phyloP scores from a whole-genome alignment of 1,140 invertebrate species.

The Bombus turneri region DNA sequence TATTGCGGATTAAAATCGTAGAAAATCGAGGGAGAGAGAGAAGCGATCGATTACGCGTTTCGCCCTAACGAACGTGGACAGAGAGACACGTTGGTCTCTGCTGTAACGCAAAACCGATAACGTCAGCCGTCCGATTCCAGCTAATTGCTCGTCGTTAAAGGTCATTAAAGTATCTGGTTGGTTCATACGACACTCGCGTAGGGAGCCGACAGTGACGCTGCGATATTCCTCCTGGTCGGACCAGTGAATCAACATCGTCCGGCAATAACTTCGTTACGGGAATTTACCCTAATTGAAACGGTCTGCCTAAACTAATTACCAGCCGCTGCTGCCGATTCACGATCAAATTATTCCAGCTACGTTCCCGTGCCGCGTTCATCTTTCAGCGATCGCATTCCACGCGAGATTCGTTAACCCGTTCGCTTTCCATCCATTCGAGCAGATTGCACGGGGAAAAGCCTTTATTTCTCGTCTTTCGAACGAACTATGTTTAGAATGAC shows the following conservation, averaged over 20 bases:
- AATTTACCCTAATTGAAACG: constrained; percentile 58
- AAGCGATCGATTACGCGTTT: constrained; percentile 48
- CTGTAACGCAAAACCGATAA: constrained; percentile 74
- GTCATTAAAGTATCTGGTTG: constrained; percentile 82
- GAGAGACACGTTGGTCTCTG: background rate
- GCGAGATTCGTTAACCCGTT: background rate
- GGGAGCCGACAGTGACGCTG: constrained; percentile 46
- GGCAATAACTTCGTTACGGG: constrained; percentile 64
- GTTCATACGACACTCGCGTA: constrained; percentile 64
- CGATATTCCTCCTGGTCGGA: constrained; percentile 50
- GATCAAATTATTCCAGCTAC: constrained; percentile 30
- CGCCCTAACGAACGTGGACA: constrained; percentile 40
- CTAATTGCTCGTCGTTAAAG: constrained; percentile 80
- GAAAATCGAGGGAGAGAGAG: background rate
- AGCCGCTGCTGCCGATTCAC: constrained; percentile 36
- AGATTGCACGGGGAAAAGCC: background rate
- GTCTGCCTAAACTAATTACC: constrained; percentile 52
- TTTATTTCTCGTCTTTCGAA: background rate
- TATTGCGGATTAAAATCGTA: background rate
- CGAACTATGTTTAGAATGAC: constrained; percentile 56
- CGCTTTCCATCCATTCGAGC: background rate
- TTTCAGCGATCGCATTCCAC: constrained; percentile 1
- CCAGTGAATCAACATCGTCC: constrained; percentile 57
- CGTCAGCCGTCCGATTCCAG: constrained; percentile 73
- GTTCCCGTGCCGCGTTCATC: background rate